Conservation (phyloP, 2,113 vertebrate species). For the Phaethornis superciliosus region DNA sequence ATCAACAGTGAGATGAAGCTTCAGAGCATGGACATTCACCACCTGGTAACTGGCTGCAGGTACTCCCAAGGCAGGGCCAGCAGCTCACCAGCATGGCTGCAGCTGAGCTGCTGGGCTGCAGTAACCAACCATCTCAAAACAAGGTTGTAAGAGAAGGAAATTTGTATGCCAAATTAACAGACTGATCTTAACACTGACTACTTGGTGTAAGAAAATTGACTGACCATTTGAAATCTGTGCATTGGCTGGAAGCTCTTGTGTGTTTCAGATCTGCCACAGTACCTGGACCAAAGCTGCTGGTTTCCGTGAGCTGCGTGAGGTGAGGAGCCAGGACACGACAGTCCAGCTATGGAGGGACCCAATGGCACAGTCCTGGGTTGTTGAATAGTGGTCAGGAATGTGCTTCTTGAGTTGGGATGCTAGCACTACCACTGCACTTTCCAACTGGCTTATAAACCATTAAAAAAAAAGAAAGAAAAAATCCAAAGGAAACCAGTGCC, state of each 20-base stretch:
- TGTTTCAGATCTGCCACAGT: background rate
- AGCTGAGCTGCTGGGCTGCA: background rate
- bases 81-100: background rate
- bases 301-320: background rate
- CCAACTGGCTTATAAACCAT: background rate
- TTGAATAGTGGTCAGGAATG: background rate
- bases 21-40: background rate
- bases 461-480: background rate
- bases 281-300: background rate
- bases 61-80: background rate
- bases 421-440: background rate
- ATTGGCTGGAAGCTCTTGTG: conserved; percentile 12
- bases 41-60: background rate
- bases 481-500: background rate
- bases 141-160: background rate
- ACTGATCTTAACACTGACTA: background rate
- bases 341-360: background rate
- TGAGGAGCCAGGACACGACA: background rate
- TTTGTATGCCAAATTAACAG: background rate
- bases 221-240: background rate
- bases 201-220: background rate
- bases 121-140: background rate
- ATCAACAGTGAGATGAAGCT: background rate
- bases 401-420: background rate
- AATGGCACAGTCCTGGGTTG: background rate